Evolutionary conservation across 2,888 invertebrate species (phyloP), one percentile per base, ranked within the genome.

Genomic region (Melanchra persicariae): DNA sequence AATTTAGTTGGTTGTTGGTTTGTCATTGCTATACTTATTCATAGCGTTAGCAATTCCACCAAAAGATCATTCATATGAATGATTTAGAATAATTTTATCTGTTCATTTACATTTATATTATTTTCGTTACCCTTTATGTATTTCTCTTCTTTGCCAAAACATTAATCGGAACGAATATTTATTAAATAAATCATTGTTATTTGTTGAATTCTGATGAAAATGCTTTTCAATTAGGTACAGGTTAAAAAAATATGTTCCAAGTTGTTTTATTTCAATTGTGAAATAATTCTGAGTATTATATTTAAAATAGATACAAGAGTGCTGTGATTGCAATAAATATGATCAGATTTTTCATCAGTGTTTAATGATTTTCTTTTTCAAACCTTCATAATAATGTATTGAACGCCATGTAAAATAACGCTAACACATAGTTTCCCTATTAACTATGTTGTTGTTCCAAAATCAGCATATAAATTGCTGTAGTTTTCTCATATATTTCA

Each of bases 21-120:
- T 55, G 49, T 74, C 40, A 15, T 49, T 6, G 26, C 24, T 26
- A 26, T 43, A 49, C 30, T 34, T 15, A n/a, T 24, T 64, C 34
- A 19, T 34, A 19, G 24, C 40, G 15, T 2, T 15, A 49, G 19
- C 49, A 58, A 37, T 70, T 66, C 51, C 30, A 17, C 57, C 19
- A 55, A 34, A 34, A 22, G 40, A 19, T 55, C 52, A 47, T 52
- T 65, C 51, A 30, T 49, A 47, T 69, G 62, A 81, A 72, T 70
- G 60, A 72, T 68, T 72, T 67, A 34, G 67, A 59, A 67, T 72
- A 59, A 79, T 75, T 40, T 54, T n/a, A 51, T 64, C n/a, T 57
- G 49, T 51, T 64, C 47, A 74, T 74, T 80, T 82, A 55, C 64
- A 76, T 83, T 80, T 73, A 75, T 72, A 79, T 82, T 72, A 75